A percentile compares a stretch with the other conserved stretches of the same genome.
phyloP scores from a whole-genome alignment of 2,888 invertebrate species.

The Tipula unca region DNA sequence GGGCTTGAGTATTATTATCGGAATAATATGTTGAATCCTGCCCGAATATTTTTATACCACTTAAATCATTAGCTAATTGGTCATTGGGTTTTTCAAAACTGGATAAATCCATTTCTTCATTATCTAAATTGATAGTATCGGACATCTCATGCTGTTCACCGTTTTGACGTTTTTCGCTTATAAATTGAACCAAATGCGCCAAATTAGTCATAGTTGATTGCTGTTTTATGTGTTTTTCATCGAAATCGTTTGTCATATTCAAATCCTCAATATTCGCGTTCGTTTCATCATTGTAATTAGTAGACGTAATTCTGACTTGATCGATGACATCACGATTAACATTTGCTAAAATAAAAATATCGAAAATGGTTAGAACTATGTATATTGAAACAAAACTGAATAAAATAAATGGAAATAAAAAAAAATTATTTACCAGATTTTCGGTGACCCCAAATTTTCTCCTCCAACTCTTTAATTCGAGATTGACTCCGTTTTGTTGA shows the following conservation, averaged over 20 bases:
- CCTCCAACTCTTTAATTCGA: neutral
- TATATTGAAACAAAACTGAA: too few relatives aligned
- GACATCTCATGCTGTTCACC: neutral
- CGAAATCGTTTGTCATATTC: neutral
- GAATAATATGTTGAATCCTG: neutral
- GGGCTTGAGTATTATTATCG: neutral
- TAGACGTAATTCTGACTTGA: neutral
- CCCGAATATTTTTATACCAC: neutral
- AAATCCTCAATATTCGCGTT: neutral
- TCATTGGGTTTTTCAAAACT: neutral
- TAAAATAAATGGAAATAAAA: too few relatives aligned
- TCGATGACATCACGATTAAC: neutral
- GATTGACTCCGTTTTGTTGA: neutral
- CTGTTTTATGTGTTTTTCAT: neutral
- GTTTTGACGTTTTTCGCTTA: neutral
- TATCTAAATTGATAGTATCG: neutral
- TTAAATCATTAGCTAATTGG: neutral
- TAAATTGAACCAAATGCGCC: neutral
- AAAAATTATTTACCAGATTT: neutral
- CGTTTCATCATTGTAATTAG: neutral
- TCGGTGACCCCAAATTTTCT: neutral
- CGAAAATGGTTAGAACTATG: neutral
- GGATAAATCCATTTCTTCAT: neutral
- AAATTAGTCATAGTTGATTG: neutral
- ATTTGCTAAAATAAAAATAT: neutral